phyloP scores from a whole-genome alignment of 2,888 invertebrate species.

The Apodemia mormo region DNA sequence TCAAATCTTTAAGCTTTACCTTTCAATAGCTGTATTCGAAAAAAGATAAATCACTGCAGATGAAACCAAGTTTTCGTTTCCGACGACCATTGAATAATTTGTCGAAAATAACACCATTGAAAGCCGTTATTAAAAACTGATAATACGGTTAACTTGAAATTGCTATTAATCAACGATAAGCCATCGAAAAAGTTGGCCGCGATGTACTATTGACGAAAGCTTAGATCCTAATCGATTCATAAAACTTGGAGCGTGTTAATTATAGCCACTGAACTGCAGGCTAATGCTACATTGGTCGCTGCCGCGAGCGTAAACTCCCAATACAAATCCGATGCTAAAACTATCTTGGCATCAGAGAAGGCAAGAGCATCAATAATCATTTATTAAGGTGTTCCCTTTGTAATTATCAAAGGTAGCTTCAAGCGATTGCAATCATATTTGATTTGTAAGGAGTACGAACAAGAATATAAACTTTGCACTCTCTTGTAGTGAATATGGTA shows the following conservation, averaged over 20 bases:
- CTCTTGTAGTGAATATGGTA: neutral
- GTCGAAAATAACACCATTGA: conserved; percentile 59
- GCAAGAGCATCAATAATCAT: conserved; percentile 63
- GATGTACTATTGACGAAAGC: conserved; percentile 80
- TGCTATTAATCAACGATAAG: conserved; percentile 78
- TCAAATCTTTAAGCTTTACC: too few relatives aligned
- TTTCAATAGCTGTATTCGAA: neutral
- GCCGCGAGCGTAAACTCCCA: conserved; percentile 57
- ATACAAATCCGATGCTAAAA: conserved; percentile 57
- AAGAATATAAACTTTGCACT: conserved; percentile 1
- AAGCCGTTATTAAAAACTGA: conserved; percentile 62
- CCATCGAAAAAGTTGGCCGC: conserved; percentile 66
- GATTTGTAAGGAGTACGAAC: conserved; percentile 24
- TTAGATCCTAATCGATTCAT: conserved; percentile 81
- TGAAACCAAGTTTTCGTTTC: conserved; percentile 5
- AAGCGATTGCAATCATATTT: conserved; percentile 42
- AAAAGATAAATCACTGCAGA: conserved; percentile 4
- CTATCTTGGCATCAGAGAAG: conserved; percentile 66
- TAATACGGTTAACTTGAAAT: conserved; percentile 73
- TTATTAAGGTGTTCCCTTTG: conserved; percentile 64
- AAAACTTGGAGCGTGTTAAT: conserved; percentile 81
- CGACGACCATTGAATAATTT: conserved; percentile 52
- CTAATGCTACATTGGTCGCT: conserved; percentile 34
- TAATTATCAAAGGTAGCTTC: conserved; percentile 54
- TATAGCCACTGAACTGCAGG: conserved; percentile 78